Base-by-base conservation (phyloP, 2,888 invertebrate genomes). In the Chironomus tentans region DNA sequence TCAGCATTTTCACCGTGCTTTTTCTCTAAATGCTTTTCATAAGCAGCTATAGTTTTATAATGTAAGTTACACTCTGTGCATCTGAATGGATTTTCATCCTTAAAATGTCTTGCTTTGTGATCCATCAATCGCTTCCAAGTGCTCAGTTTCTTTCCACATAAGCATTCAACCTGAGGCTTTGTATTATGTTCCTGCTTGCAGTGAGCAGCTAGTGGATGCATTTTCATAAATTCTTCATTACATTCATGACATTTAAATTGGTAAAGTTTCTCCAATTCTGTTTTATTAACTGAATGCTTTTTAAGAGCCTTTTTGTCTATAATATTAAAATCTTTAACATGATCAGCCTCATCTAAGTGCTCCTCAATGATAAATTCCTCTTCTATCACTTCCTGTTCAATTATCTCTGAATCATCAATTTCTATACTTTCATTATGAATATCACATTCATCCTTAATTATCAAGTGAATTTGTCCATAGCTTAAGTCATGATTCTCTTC, bases 171-270 rank as follows among this genome's bases (percentile, higher is more conserved):
- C 65, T 73, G 73, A 1, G 73, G 65, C 13, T 6, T 6, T 18
- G 68, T 48, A 7, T 65, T 24, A 6, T 61, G 74, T 12, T 7
- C 28, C 2, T 15, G 4, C 2, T 24, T 62, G n/a, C 74, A 74
- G 15, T 74, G 74, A 22, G 2, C 18, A 12, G 68, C 18, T 13
- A 74, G 22, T n/a, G 18, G 6, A n/a, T 21, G 65, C 65, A 74
- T 68, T 62, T 74, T 74, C 12, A n/a, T 4, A n/a, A 74, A 74
- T 65, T 74, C 68, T 21, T 38, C 13, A 47, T 21, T 24, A 28
- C 74, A 74, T 4, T 47, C 18, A 15, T 74, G 68, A 47, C 74
- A 74, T 22, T 68, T 68, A 21, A 68, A 74, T 7, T 47, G 48
- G 18, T 22, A 74, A 18, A 48, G 22, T 1, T 48, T 74, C 21